Conservation (phyloP, 1,140 invertebrate species). For the Ips nitidus region DNA sequence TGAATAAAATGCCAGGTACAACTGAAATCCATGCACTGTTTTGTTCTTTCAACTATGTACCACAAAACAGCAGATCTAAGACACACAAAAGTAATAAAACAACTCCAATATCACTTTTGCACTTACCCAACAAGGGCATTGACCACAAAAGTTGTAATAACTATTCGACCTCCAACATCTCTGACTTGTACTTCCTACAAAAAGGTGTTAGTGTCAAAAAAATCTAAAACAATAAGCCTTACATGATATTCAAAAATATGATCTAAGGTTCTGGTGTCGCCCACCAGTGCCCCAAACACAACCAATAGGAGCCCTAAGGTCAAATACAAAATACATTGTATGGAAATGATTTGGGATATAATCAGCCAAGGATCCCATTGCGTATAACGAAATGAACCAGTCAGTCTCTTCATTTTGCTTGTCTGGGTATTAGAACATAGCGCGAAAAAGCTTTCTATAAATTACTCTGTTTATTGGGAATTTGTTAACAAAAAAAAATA, state of each 20-base stretch:
- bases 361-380: conserved; percentile 94
- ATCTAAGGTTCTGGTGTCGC: conserved; percentile 76
- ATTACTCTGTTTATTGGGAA: no score
- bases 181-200: conserved; percentile 79
- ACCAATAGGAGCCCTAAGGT: conserved; percentile 80
- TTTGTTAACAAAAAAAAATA: no score
- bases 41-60: conserved; percentile 86
- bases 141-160: conserved; percentile 78
- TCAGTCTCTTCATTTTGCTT: conserved; percentile 58
- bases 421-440: no score
- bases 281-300: conserved; percentile 72
- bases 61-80: conserved; percentile 75
- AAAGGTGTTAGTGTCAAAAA: conserved; percentile 6
- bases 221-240: conserved; percentile 44
- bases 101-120: neutral
- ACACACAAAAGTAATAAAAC: conserved; percentile 14
- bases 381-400: conserved; percentile 87
- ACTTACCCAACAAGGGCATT: conserved; percentile 72
- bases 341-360: conserved; percentile 84
- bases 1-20: conserved; percentile 90
- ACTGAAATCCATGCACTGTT: conserved; percentile 91
- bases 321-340: conserved; percentile 86
- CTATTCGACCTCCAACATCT: conserved; percentile 73
- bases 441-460: no score
- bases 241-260: conserved; percentile 91